Base-by-base conservation (phyloP, 2,888 invertebrate genomes). In the Brachypalpus laphriformis region DNA sequence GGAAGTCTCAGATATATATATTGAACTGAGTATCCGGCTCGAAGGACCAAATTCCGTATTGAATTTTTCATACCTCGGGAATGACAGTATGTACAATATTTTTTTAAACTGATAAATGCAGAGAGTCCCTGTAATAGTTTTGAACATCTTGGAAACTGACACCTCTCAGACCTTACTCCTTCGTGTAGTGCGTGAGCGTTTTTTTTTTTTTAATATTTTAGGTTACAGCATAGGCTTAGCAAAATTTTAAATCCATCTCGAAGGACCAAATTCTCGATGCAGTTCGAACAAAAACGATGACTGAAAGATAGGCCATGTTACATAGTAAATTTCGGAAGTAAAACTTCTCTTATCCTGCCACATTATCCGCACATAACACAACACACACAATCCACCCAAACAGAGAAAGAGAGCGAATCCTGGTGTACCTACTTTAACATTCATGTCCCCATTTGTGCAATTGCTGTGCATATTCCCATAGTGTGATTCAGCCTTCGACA, bases 401-500 rank as follows among this genome's bases (percentile, higher is more conserved):
- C 81, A 37, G n/a, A 47, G 8, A 7, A 6, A 2, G n/a, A n/a
- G 6, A 14, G 6, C 6, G 42, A 25, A 22, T 70, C 63, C 70
- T 65, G 63, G 54, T 76, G 80, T 85, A 76, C 59, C 75, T 85
- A 85, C 66, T 85, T 85, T 65, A 81, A 76, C 71, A 85, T 85
- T 85, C 85, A 85, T 85, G 85, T 85, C 75, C n/a, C 85, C 85
- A 85, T 76, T 81, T 75, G 76, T 81, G 81, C 70, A 57, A 76
- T 85, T 76, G 75, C 85, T 85, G 85, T 81, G 75, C 85, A 85
- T 75, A 76, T 85, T 85, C 85, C 85, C 85, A 85, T 45, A 75
- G 75, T 85, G 65, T 85, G 80, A 85, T 85, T 85, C 56, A 51
- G 61, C 78, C 40, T 70, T 6, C 59, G 20, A 54, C 61, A 49